phyloP scores from a whole-genome alignment of 2,797 vertebrate genomes.

The Hirundo rustica region DNA sequence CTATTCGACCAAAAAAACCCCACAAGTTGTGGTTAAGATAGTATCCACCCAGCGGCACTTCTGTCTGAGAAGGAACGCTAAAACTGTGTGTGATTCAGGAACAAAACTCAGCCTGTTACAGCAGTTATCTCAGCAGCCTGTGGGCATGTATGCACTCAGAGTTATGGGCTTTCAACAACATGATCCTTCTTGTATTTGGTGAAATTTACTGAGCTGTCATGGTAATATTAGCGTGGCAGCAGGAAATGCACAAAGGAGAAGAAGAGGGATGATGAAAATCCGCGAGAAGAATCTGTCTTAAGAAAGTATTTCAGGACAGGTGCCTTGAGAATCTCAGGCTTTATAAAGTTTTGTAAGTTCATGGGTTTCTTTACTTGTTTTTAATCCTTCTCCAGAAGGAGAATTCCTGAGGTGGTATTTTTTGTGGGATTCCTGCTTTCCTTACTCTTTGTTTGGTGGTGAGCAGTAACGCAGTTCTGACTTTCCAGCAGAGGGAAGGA shows the following conservation, averaged over 20 bases:
- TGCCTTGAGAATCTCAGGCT: slow-evolving; percentile 10
- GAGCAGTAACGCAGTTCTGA: neutral
- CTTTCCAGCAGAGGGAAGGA: neutral
- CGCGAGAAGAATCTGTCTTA: neutral
- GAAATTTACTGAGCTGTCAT: slow-evolving; percentile 45
- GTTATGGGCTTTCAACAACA: slow-evolving; percentile 36
- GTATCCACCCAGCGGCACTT: neutral
- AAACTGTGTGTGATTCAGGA: neutral
- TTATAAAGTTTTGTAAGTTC: slow-evolving; percentile 23
- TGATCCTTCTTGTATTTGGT: slow-evolving; percentile 47
- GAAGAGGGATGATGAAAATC: slow-evolving; percentile 9
- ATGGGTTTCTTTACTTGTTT: slow-evolving; percentile 21
- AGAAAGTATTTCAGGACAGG: slow-evolving; percentile 1
- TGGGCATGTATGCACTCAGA: slow-evolving; percentile 30
- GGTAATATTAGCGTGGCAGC: slow-evolving; percentile 3
- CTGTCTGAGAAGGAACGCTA: neutral
- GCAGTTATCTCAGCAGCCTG: slow-evolving; percentile 25
- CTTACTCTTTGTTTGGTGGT: neutral
- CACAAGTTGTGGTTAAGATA: neutral
- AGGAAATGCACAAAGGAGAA: slow-evolving; percentile 8
- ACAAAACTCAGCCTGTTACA: neutral
- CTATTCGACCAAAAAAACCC: neutral
- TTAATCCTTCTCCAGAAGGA: neutral
- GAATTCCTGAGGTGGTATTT: slow-evolving; percentile 15
- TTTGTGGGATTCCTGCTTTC: neutral